phyloP scores from a whole-genome alignment of 2,113 vertebrate genomes.

The Hiodon tergisus region DNA sequence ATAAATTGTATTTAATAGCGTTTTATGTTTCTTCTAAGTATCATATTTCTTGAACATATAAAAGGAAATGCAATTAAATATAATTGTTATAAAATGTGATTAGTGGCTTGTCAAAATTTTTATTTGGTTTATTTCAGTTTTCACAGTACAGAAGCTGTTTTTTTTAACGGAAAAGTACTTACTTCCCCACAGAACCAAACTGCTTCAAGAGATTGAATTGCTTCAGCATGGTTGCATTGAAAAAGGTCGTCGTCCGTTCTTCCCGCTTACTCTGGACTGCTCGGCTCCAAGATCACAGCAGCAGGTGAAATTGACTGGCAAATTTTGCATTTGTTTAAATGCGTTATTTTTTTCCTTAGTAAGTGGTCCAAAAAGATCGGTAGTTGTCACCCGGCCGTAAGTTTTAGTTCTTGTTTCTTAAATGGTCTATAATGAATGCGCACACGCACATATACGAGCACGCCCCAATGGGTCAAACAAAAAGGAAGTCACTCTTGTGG shows the following conservation, averaged over 20 bases:
- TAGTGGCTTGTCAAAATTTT: too few species aligned
- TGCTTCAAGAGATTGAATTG: slow-evolving; percentile 20
- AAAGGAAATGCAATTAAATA: too few species aligned
- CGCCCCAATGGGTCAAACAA: slow-evolving; percentile 9
- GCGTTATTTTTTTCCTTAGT: neutral
- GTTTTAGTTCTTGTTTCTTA: slow-evolving; percentile 7
- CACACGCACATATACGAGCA: neutral
- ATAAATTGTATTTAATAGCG: too few species aligned
- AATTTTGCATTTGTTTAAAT: neutral
- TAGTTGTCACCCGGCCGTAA: neutral
- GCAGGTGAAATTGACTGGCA: neutral
- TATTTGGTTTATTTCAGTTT: too few species aligned
- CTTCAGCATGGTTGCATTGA: slow-evolving; percentile 14
- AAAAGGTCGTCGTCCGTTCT: neutral
- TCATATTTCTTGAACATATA: too few species aligned
- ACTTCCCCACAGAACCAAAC: slow-evolving; percentile 18
- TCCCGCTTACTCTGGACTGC: neutral
- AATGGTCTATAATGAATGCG: neutral
- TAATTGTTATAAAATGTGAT: too few species aligned
- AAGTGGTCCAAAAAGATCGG: neutral
- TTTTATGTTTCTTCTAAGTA: too few species aligned
- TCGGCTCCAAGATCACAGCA: neutral
- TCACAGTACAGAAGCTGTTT: too few species aligned
- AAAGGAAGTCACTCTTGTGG: slow-evolving; percentile 13
- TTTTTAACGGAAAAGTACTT: neutral